Conservation (phyloP, 2,113 vertebrate genomes). For the Bambusicola thoracicus region DNA sequence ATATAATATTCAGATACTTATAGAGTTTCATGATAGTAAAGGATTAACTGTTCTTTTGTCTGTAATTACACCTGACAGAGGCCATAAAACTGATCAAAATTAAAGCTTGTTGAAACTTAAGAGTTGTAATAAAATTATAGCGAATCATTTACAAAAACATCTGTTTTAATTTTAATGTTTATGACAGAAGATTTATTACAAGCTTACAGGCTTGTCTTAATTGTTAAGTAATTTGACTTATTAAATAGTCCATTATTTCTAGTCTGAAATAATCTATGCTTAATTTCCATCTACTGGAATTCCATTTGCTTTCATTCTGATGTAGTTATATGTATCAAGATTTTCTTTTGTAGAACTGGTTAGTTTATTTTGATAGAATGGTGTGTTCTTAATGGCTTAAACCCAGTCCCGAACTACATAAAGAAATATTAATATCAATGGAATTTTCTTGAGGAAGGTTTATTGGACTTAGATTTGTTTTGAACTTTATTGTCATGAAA, state of each 20-base stretch:
- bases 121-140: background rate
- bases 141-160: background rate
- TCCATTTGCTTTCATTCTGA: background rate
- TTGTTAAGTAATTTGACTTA: background rate
- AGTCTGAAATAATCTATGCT: background rate
- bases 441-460: background rate
- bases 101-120: background rate
- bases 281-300: background rate
- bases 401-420: background rate
- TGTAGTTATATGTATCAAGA: background rate
- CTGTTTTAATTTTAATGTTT: background rate
- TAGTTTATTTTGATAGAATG: background rate
- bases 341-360: background rate
- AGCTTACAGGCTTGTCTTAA: background rate
- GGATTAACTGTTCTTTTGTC: background rate
- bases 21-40: background rate
- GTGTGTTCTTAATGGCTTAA: background rate
- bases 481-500: background rate
- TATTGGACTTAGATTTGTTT: rapidly evolving
- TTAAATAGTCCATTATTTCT: background rate
- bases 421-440: background rate
- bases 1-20: background rate
- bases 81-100: rapidly evolving
- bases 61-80: background rate
- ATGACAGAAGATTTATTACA: background rate